Evolutionary conservation across 2,888 invertebrate genomes (phyloP), one percentile per base, ranked within the genome.

Genomic region (Tiphia femorata): DNA sequence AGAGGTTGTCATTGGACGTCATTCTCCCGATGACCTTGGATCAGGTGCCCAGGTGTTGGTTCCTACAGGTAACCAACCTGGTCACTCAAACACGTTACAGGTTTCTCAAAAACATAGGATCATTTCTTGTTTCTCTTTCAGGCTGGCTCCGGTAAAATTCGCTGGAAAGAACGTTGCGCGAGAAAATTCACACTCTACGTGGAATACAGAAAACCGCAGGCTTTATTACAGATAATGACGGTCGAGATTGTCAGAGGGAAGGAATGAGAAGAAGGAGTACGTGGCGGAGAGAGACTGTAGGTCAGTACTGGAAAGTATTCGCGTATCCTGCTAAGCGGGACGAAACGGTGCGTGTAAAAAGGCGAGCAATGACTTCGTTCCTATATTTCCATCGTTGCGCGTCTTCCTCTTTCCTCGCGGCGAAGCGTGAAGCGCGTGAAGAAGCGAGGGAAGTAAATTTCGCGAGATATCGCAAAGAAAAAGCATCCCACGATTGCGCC

Each of bases 251-350:
- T 7, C 29, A 12, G 12, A 33, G 12, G 33, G 25, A 8, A 25
- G 25, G 25, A 8, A 25, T 25, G 25, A 8, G 25, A 8, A 25
- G 25, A 8, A 5, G 5, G 25, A 8, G 25, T 25, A 8, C 6
- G 8, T 6, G 25, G 25, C 25, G 8, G 25, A 25, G 25, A 33
- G 17, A 37, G 8, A 10, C 37, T 67, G 57, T 70, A 64, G 73
- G 67, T 69, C 64, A 69, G 61, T 64, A 49, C 52, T 73, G 73
- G 64, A 75, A 75, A 67, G 69, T 71, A 75, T 70, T 70, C 55
- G 58, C 47, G 46, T 56, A 66, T 64, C 67, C 64, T 62, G 62
- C 52, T 67, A 59, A 54, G 46, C 54, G 40, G 52, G 29, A 55
- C 58, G 64, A 65, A 67, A 67, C 64, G 62, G 62, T 52, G 62